Evolutionary conservation across 2,797 vertebrate species (phyloP).

Genomic region (Heliangelus exortis): DNA sequence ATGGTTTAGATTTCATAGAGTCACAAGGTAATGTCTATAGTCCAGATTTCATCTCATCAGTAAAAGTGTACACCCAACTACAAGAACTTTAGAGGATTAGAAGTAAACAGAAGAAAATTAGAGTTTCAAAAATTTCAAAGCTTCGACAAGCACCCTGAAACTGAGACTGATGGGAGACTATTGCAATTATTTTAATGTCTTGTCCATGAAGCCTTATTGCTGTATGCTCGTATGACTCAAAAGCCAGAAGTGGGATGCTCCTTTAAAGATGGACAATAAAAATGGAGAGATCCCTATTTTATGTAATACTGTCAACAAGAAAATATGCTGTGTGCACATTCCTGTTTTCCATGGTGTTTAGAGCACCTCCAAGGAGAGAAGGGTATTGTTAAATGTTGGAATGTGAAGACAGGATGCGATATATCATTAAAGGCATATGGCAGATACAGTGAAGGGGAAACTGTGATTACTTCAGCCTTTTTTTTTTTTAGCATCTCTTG

Average conservation of each 20-base stretch:
- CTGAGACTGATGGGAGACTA: not conserved
- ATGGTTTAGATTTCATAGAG: not conserved
- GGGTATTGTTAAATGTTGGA: not conserved
- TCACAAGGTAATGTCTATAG: not conserved
- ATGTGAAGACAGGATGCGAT: not conserved
- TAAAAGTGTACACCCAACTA: not conserved
- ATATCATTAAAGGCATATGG: not conserved
- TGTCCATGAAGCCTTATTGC: not conserved
- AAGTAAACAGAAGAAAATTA: not conserved
- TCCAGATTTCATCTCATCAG: not conserved
- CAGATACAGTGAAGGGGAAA: not conserved
- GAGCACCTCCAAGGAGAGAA: not conserved
- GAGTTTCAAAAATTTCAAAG: not conserved
- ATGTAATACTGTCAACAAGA: not conserved
- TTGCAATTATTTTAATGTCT: not conserved
- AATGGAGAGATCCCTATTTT: not conserved
- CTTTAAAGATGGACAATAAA: not conserved
- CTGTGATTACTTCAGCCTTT: not conserved
- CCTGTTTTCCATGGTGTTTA: not conserved
- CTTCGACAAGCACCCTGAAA: not conserved
- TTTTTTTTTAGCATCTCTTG: not conserved
- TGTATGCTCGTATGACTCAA: not conserved
- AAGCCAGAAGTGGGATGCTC: not conserved
- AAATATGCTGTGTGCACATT: not conserved
- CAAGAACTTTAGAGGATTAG: not conserved